A percentile compares a stretch with the other conserved stretches of the same genome.
phyloP scores from a whole-genome alignment of 1,140 invertebrate species.

The Elysia chlorotica region DNA sequence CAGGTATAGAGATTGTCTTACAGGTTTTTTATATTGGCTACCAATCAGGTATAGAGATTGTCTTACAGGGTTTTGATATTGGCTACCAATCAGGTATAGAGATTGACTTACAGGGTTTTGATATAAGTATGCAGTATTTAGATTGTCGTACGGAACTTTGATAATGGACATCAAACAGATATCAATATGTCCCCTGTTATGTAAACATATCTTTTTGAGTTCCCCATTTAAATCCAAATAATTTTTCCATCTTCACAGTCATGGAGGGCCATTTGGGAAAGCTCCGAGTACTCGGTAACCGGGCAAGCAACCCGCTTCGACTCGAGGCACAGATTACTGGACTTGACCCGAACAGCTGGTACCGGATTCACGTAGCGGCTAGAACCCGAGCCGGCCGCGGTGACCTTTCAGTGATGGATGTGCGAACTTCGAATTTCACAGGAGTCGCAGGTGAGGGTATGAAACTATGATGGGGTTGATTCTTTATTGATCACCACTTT shows the following conservation, averaged over 20 bases:
- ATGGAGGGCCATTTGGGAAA: conserved; percentile 19
- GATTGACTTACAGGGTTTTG: too few species aligned
- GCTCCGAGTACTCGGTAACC: conserved; percentile 32
- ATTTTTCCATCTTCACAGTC: conserved; percentile 25
- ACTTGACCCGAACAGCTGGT: conserved; percentile 36
- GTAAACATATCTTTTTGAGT: too few species aligned
- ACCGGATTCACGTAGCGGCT: conserved; percentile 45
- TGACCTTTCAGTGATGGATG: conserved; percentile 28
- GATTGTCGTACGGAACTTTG: too few species aligned
- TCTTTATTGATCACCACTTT: too few species aligned
- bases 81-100: neutral
- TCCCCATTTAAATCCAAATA: too few species aligned
- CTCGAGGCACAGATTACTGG: conserved; percentile 38
- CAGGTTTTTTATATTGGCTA: too few species aligned
- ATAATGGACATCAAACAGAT: too few species aligned
- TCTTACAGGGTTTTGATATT: neutral
- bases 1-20: neutral
- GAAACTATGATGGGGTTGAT: too few species aligned
- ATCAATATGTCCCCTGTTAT: too few species aligned
- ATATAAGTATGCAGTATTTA: too few species aligned
- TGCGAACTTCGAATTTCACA: conserved; percentile 23
- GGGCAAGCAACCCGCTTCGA: conserved; percentile 37
- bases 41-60: conserved; percentile 72
- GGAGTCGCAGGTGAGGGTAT: neutral
- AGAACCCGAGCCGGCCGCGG: conserved; percentile 36